Evolutionary conservation across 2,113 vertebrate genomes (phyloP).

Genomic region (Mugil cephalus): DNA sequence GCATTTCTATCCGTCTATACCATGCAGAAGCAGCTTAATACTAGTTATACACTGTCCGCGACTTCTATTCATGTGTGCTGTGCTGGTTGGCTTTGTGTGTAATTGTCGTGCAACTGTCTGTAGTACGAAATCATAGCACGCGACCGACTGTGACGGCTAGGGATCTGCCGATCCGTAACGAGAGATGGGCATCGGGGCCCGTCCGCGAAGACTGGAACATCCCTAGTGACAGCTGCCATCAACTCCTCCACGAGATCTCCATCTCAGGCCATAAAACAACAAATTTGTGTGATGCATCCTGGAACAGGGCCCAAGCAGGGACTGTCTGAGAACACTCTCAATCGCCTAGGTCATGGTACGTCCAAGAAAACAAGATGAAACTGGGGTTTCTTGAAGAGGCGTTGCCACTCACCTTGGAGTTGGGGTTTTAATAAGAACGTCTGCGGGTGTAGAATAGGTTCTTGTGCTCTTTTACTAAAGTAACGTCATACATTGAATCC

Average conservation of each 20-base stretch:
- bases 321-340: too few species aligned
- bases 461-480: not conserved
- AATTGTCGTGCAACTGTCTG: not conserved
- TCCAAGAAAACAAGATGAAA: too few species aligned
- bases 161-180: too few species aligned
- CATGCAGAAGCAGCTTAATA: not conserved
- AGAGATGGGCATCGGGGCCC: too few species aligned
- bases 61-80: not conserved
- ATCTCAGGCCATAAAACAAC: slow-evolving; percentile 89
- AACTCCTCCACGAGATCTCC: slow-evolving; percentile 89
- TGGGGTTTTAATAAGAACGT: too few species aligned
- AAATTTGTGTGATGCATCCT: slow-evolving; percentile 69
- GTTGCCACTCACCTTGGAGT: too few species aligned
- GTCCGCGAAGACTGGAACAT: too few species aligned
- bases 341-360: too few species aligned
- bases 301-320: not conserved
- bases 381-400: too few species aligned
- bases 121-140: slow-evolving; percentile 23
- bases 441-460: too few species aligned
- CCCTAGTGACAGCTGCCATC: slow-evolving; percentile 84
- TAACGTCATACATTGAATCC: not conserved
- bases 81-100: not conserved
- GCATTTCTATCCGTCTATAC: not conserved
- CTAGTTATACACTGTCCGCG: not conserved
- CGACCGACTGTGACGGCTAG: slow-evolving; percentile 88